Conservation (phyloP, 2,113 vertebrate genomes). For the Seriola quinqueradiata region DNA sequence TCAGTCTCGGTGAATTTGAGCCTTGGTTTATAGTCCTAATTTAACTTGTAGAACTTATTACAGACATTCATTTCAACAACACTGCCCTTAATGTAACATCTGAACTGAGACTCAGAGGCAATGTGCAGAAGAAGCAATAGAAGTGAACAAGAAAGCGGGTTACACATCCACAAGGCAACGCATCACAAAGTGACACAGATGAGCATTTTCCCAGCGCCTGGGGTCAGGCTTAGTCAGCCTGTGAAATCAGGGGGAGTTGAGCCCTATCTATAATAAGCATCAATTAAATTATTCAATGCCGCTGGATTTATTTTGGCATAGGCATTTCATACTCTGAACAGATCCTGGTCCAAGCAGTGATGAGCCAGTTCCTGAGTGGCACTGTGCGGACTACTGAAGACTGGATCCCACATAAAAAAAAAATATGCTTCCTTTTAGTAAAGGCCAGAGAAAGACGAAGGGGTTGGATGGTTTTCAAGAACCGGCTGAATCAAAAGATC, state of each 20-base stretch:
- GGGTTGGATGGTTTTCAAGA: conserved; percentile 29
- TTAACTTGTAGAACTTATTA: conserved; percentile 61
- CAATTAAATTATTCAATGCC: conserved; percentile 79
- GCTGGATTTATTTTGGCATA: conserved; percentile 77
- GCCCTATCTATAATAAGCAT: conserved; percentile 81
- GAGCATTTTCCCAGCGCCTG: conserved; percentile 60
- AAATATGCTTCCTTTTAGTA: conserved; percentile 26
- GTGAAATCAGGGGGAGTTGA: conserved; percentile 68
- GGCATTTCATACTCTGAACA: conserved; percentile 67
- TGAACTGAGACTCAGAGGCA: conserved; percentile 52
- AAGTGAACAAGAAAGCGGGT: conserved; percentile 45
- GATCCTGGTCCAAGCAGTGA: conserved; percentile 57
- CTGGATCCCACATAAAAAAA: conserved; percentile 17
- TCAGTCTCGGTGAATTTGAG: conserved; percentile 30
- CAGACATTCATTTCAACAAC: conserved; percentile 57
- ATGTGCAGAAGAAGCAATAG: conserved; percentile 40
- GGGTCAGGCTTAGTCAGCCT: conserved; percentile 71
- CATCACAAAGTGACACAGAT: conserved; percentile 66
- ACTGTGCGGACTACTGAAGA: conserved; percentile 33
- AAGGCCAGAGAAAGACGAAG: conserved; percentile 40
- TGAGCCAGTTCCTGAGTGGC: conserved; percentile 57
- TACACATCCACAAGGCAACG: conserved; percentile 51
- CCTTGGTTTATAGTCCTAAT: conserved; percentile 46
- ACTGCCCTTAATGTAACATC: conserved; percentile 54
- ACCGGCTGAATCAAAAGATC: conserved; percentile 35